Evolutionary conservation across 37 sponge, comb jelly and placozoan genomes (phyloP), one percentile per base, ranked within the genome.

Genomic region (Tethya wilhelma): DNA sequence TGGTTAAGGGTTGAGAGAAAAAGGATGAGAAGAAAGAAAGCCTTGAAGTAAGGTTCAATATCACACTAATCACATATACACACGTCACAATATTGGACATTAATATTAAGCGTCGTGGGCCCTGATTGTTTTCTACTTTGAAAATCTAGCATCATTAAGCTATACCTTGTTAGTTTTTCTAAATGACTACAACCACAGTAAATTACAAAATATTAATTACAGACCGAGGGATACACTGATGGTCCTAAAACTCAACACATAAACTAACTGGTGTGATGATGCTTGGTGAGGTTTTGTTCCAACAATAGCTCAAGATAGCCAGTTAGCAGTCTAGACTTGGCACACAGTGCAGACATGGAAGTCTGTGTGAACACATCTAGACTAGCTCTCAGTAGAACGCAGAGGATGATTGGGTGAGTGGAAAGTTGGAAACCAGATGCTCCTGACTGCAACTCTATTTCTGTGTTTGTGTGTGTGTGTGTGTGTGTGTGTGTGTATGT

Each of bases 291-390:
- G 55, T 65, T 76, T 40, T 72, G 67, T 36, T 84, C 84, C 29
- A 97, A 39, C 59, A 95, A 64, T 40, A 89, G 57, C 76, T 97
- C 95, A n/a, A 97, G 82, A 67, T 97, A 97, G 19, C 91, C 91
- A 6, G 98, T 97, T 44, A 97, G 80, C 4, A 94, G 69, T 2
- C 92, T 59, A 37, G 95, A 94, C 67, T 94, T 97, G 8, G 4
- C 31, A 0, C 79, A 40, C 38, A 97, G 75, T 34, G 81, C 70
- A 29, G 78, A 12, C 90, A 97, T 94, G 31, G 83, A 67, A 2
- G 94, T 87, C 37, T 63, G 14, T 1, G 73, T 56, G 80, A 96
- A 96, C 26, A 93, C 90, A 41, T 83, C 74, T 23, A 97, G 70
- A 34, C 86, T 69, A 46, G 90, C 90, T 39, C 67, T 57, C 37